Evolutionary conservation across 2,888 invertebrate genomes (phyloP), one percentile per base, ranked within the genome.

Genomic region (Brassicogethes aeneus): DNA sequence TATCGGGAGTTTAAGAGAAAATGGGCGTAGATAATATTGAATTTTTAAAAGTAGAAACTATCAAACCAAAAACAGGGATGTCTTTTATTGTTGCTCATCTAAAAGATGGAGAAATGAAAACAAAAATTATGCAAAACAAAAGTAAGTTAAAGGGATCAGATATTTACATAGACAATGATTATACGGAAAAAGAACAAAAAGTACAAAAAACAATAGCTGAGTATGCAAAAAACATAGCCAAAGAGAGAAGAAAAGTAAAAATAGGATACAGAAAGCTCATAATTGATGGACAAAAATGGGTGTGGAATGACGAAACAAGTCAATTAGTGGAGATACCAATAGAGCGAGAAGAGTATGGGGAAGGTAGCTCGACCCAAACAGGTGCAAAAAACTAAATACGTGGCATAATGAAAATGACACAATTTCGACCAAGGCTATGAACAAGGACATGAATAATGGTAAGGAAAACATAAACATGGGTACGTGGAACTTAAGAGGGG

Each of bases 271-370:
- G 15, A 14, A 39, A 39, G 15, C 10, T 39, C 3, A 33, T 2
- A 1, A 16, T 39, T 33, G 39, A 39, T 33, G 39, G 39, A 17
- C 8, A n/a, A 12, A 30, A 33, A 16, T 39, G 39, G 39, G 33
- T n/a, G 16, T 39, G 39, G 39, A 33, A 39, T 15, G 33, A 33
- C 15, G 16, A 12, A 10, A 33, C 15, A 39, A 17, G 12, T n/a
- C n/a, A n/a, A n/a, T n/a, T n/a, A n/a, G n/a, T n/a, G n/a, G n/a
- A n/a, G n/a, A n/a, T n/a, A n/a, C n/a, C n/a, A n/a, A n/a, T n/a
- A n/a, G n/a, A n/a, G n/a, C n/a, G n/a, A n/a, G n/a, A n/a, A n/a
- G n/a, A n/a, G n/a, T n/a, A n/a, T n/a, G n/a, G n/a, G n/a, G n/a
- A n/a, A n/a, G n/a, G n/a, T n/a, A n/a, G n/a, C n/a, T n/a, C n/a